These are phyloP conservation scores for Camponotus vicinus DNA, from an alignment of 1,140 invertebrate genomes.

Conservation along the genomic window DNA sequence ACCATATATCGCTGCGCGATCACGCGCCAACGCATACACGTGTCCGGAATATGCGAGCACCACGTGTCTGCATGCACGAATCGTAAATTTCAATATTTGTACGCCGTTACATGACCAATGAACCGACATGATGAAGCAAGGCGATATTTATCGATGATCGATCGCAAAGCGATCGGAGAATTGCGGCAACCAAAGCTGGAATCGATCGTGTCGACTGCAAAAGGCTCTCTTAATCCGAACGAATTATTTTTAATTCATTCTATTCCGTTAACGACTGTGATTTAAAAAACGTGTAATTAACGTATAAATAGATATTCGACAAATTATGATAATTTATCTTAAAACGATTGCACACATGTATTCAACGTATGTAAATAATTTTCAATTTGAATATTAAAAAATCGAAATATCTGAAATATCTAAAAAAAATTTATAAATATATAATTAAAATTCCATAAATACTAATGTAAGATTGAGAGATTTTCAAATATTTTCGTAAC, in stretches of 20 bases:
- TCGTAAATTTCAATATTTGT: conserved; percentile 56
- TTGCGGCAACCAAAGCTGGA: conserved; percentile 27
- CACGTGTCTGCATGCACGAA: conserved; percentile 29
- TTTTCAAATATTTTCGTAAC: conserved; percentile 3
- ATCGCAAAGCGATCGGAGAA: conserved; percentile 46
- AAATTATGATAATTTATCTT: conserved; percentile 40
- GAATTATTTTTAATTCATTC: not conserved
- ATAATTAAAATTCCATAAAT: conserved; percentile 13
- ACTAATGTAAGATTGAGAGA: not conserved
- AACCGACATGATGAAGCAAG: conserved; percentile 38
- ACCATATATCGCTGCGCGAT: conserved; percentile 4
- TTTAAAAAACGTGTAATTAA: conserved; percentile 23
- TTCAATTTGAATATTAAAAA: conserved; percentile 4
- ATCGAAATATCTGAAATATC: not conserved
- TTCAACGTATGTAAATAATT: not conserved
- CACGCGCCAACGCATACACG: conserved; percentile 28
- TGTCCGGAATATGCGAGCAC: conserved; percentile 33
- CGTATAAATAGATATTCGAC: conserved; percentile 17
- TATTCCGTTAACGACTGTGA: not conserved
- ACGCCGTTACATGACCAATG: conserved; percentile 43
- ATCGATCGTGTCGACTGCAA: conserved; percentile 6
- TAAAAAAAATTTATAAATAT: not conserved
- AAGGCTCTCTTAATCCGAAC: conserved; percentile 19
- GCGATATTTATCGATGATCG: conserved; percentile 57
- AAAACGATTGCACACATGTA: not conserved